These are phyloP conservation scores for Phoxinus dragarum DNA, from an alignment of 2,797 vertebrate genomes.

Conservation along the genomic window DNA sequence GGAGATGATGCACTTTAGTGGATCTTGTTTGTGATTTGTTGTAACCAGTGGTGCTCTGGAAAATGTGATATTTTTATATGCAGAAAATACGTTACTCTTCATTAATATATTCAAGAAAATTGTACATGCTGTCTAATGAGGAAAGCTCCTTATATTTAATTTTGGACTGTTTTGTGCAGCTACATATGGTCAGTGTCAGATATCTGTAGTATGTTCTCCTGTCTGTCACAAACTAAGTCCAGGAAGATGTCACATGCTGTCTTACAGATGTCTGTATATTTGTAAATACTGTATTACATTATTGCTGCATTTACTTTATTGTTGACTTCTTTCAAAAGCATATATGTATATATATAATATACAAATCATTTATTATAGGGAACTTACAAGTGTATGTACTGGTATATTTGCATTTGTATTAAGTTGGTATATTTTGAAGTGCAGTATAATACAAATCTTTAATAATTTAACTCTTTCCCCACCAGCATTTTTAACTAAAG, in stretches of 20 bases:
- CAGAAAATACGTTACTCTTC: neutral
- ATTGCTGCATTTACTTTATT: too few relatives aligned
- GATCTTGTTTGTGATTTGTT: neutral
- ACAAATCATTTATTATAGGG: too few relatives aligned
- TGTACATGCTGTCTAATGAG: neutral
- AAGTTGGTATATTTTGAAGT: too few relatives aligned
- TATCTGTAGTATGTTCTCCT: neutral
- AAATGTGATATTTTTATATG: constrained; percentile 7
- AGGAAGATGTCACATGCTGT: neutral
- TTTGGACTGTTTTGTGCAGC: neutral
- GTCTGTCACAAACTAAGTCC: neutral
- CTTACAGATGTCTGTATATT: neutral
- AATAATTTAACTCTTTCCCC: too few relatives aligned
- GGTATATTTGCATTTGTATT: too few relatives aligned
- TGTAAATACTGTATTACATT: too few relatives aligned
- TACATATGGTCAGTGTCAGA: neutral
- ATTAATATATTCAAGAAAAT: neutral
- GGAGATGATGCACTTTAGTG: constrained; percentile 15
- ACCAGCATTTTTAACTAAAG: too few relatives aligned
- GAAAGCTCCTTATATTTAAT: neutral
- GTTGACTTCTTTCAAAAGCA: too few relatives aligned
- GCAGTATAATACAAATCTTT: too few relatives aligned
- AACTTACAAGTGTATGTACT: too few relatives aligned
- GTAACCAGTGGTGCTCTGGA: neutral
- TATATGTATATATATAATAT: too few relatives aligned